Evolutionary conservation across 2,113 vertebrate species (phyloP).

Genomic region (Kryptolebias marmoratus): DNA sequence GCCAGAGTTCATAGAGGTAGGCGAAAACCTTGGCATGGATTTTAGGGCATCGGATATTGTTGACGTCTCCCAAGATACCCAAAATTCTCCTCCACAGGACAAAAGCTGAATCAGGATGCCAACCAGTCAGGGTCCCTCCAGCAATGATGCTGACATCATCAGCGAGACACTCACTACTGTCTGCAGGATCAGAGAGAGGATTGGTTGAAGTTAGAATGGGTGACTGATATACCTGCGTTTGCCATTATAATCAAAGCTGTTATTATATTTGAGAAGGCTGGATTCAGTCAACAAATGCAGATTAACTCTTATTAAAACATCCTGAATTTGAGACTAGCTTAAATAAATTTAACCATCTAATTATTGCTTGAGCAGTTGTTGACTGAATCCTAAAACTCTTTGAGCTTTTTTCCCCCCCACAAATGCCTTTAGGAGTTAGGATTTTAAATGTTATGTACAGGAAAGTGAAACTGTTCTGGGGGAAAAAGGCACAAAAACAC

Average conservation of each 20-base stretch:
- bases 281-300: slow-evolving; percentile 56
- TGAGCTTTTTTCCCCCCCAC: slow-evolving; percentile 22
- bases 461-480: slow-evolving; percentile 41
- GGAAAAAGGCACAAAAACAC: slow-evolving; percentile 32
- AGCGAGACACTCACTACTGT: slow-evolving; percentile 92
- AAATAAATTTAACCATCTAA: not conserved
- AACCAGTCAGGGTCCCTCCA: slow-evolving; percentile 92
- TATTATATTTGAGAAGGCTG: slow-evolving; percentile 14
- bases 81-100: slow-evolving; percentile 96
- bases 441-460: slow-evolving; percentile 5
- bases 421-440: slow-evolving; percentile 24
- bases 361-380: slow-evolving; percentile 41
- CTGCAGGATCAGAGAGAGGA: slow-evolving; percentile 71
- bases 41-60: slow-evolving; percentile 90
- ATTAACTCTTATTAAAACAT: not conserved
- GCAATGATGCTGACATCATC: slow-evolving; percentile 97
- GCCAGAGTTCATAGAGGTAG: slow-evolving; percentile 95
- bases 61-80: slow-evolving; percentile 97
- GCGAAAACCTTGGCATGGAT: slow-evolving; percentile 94
- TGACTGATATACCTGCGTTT: too few relatives aligned
- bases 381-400: slow-evolving; percentile 25
- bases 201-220: not conserved
- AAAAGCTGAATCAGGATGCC: slow-evolving; percentile 95
- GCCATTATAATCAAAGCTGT: not conserved
- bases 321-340: not conserved